Percentiles rank a stretch among this genome's conserved stretches.
These are phyloP conservation scores for Lordiphosa fenestrarum DNA, from an alignment of 2,888 invertebrate genomes.

Conservation along the genomic window DNA sequence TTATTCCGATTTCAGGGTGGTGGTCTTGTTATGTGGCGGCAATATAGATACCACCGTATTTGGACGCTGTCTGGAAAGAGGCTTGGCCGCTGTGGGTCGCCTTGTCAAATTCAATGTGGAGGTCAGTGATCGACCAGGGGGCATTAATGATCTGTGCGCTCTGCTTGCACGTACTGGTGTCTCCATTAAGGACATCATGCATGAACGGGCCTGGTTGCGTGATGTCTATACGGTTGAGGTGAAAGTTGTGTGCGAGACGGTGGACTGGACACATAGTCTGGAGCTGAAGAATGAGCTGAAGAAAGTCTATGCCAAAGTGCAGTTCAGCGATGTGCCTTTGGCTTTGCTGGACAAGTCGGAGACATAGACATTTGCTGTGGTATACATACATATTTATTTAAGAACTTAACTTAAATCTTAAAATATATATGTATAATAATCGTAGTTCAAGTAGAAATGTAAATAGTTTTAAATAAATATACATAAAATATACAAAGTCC, in stretches of 20 bases:
- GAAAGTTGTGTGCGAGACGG: slow-evolving; percentile 93
- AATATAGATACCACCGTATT: slow-evolving; percentile 96
- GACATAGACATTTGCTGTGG: slow-evolving; percentile 23
- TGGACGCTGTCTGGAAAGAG: slow-evolving; percentile 92
- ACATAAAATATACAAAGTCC: slow-evolving; percentile 44
- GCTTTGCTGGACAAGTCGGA: slow-evolving; percentile 59
- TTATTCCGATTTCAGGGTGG: slow-evolving; percentile 83
- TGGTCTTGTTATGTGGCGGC: slow-evolving; percentile 91
- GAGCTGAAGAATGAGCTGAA: slow-evolving; percentile 83
- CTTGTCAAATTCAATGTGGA: slow-evolving; percentile 88
- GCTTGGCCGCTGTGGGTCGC: slow-evolving; percentile 92
- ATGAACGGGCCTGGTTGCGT: slow-evolving; percentile 96
- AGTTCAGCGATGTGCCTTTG: slow-evolving; percentile 81
- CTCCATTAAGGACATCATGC: slow-evolving; percentile 96
- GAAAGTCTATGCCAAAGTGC: slow-evolving; percentile 82
- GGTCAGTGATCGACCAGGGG: slow-evolving; percentile 92
- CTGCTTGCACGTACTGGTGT: slow-evolving; percentile 89
- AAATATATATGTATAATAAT: slow-evolving; percentile 34
- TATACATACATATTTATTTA: slow-evolving; percentile 37
- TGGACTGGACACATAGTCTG: slow-evolving; percentile 88
- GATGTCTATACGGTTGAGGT: slow-evolving; percentile 93
- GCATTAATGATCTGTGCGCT: slow-evolving; percentile 90
- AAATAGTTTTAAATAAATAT: slow-evolving; percentile 63
- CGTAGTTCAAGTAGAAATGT: slow-evolving; percentile 55
- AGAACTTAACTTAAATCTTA: slow-evolving; percentile 47